These are phyloP conservation scores for Cryptus armator DNA, from an alignment of 2,888 invertebrate species.

Conservation along the genomic window DNA sequence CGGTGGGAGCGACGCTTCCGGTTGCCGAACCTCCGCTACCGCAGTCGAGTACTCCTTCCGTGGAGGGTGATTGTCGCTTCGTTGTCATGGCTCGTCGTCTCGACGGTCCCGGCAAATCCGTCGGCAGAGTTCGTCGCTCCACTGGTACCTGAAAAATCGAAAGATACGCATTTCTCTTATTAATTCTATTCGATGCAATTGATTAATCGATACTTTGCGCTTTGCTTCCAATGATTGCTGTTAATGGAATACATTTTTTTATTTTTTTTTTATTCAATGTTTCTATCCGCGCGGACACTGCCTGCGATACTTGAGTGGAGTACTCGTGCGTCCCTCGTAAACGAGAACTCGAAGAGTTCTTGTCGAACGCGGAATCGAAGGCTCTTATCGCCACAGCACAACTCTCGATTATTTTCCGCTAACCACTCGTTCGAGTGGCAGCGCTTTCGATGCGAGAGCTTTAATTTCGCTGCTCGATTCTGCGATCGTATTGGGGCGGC, in stretches of 20 bases:
- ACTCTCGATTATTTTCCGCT: constrained; percentile 43
- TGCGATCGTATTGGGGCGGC: constrained; percentile 48
- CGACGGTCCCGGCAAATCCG: constrained; percentile 88
- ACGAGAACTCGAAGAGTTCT: too few relatives aligned
- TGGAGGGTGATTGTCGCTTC: constrained; percentile 88
- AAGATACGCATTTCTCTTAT: not conserved
- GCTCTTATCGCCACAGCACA: not conserved
- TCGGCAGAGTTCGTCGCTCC: constrained; percentile 91
- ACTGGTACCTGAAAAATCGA: constrained; percentile 81
- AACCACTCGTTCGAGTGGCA: constrained; percentile 46
- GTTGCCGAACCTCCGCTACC: constrained; percentile 92
- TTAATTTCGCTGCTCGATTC: constrained; percentile 65
- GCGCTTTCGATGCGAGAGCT: constrained; percentile 49
- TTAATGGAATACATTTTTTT: not conserved
- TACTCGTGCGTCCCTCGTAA: constrained; percentile 1
- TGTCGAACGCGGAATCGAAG: constrained; percentile 27
- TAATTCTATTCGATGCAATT: constrained; percentile 3
- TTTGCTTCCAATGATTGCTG: not conserved
- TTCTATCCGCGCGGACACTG: not conserved
- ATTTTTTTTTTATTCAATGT: not conserved
- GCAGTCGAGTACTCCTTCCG: constrained; percentile 93
- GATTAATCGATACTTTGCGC: not conserved
- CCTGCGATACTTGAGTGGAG: constrained; percentile 22
- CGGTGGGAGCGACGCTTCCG: constrained; percentile 91
- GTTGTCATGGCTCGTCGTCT: constrained; percentile 84